A percentile compares a stretch with the other conserved stretches of the same genome.
Evolutionary conservation across 2,888 invertebrate species (phyloP).

Genomic region (Oscheius sp.): DNA sequence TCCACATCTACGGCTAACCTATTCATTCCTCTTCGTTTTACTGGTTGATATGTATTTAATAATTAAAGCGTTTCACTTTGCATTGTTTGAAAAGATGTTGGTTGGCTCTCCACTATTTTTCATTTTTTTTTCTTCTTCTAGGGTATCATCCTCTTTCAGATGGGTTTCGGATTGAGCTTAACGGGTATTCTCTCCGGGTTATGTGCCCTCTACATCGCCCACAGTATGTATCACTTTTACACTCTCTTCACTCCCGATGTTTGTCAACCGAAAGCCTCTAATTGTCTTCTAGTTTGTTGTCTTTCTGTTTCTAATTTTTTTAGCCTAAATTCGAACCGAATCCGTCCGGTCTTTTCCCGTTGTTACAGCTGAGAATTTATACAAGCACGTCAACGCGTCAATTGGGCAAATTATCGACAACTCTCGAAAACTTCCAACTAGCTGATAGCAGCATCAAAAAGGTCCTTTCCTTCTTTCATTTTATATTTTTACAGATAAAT

Average conservation of each 20-base stretch:
- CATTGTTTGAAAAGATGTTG: too few species aligned
- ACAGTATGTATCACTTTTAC: conserved; percentile 73
- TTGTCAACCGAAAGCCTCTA: conserved; percentile 31
- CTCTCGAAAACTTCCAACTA: conserved; percentile 40
- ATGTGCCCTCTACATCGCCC: conserved; percentile 73
- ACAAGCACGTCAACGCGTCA: conserved; percentile 36
- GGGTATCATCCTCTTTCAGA: conserved; percentile 9
- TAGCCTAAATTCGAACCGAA: conserved; percentile 42
- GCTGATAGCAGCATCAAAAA: conserved; percentile 30
- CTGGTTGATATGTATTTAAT: background rate
- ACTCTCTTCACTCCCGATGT: conserved; percentile 71
- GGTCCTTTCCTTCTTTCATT: background rate
- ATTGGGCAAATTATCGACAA: conserved; percentile 38
- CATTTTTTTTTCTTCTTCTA: background rate
- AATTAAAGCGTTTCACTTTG: too few species aligned
- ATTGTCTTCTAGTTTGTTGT: conserved; percentile 41
- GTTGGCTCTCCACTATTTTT: too few species aligned
- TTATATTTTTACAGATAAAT: conserved; percentile 71
- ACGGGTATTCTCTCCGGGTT: conserved; percentile 69
- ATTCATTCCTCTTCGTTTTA: background rate
- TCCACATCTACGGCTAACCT: background rate
- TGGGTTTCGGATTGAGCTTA: conserved; percentile 40
- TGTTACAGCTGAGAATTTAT: conserved; percentile 57
- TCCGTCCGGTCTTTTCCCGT: conserved; percentile 48
- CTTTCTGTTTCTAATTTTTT: too few species aligned